Conservation (phyloP, 2,113 vertebrate genomes). For the Dolichotis patagonum region DNA sequence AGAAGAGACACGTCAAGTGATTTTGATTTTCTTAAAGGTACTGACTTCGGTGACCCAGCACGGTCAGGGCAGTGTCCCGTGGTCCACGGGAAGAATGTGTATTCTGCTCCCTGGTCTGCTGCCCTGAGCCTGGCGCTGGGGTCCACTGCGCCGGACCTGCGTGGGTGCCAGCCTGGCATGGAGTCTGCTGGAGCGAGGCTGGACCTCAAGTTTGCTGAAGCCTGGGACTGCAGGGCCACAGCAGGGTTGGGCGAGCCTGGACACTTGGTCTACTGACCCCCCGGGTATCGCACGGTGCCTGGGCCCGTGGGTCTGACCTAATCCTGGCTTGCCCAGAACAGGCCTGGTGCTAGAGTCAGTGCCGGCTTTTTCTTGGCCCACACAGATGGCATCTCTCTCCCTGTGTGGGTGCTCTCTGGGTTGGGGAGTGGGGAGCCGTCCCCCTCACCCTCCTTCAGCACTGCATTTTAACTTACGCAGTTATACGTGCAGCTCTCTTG, state of each 20-base stretch:
- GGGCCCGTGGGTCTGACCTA: neutral
- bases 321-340: neutral
- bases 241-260: neutral
- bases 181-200: neutral
- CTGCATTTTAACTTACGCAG: neutral
- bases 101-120: neutral
- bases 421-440: neutral
- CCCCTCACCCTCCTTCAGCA: neutral
- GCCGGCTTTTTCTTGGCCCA: neutral
- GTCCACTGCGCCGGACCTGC: too few species aligned
- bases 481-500: neutral
- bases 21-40: neutral
- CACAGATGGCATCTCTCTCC: neutral
- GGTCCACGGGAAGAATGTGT: neutral
- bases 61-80: neutral
- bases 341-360: neutral
- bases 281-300: neutral
- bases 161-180: neutral
- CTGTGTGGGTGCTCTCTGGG: neutral
- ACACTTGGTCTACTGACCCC: too few species aligned
- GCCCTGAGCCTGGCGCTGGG: neutral
- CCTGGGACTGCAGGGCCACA: neutral
- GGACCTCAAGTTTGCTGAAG: neutral
- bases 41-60: neutral
- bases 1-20: neutral